Evolutionary conservation across 2,888 invertebrate genomes (phyloP), one percentile per base, ranked within the genome.

Genomic region (Gymnoscelis rufifasciata): DNA sequence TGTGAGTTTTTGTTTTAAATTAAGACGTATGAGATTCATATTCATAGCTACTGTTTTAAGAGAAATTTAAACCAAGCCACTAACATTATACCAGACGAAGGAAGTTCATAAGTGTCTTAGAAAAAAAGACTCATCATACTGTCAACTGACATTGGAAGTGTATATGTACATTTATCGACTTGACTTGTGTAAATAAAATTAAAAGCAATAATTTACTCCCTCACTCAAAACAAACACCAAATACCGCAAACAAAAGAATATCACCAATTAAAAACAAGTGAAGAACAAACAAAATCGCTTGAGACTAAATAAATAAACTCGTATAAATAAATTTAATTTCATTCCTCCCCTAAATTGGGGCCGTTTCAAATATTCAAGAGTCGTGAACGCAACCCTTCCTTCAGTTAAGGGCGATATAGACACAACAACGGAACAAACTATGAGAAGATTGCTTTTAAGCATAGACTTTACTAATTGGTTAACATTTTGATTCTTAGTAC

Each of bases 241-340:
- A 23, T 42, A 36, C 41, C 41, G 27, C 38, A 54, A 58, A 62
- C 59, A 60, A 57, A 62, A 61, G 56, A 59, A 56, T 60, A 62
- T 62, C 62, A 64, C 56, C 54, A 62, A 67, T 68, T 64, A 64
- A 66, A 63, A 67, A 68, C 61, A 68, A 66, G 63, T 61, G 60
- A 64, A 66, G 56, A 61, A 62, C 61, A 62, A 64, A 64, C 63
- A 64, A 55, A 63, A 74, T 73, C 66, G 64, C 59, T 69, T 66
- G 54, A 66, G 49, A 71, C 74, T 80, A 80, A 82, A 78, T 78
- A 83, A 79, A 83, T 83, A 81, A 83, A 80, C 62, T 72, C 71
- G 75, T 73, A 77, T 83, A 83, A 83, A 87, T 84, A 84, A 83
- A 86, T 88, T 88, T 86, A 84, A 86, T 87, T 87, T 84, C 70